Evolutionary conservation across 2,797 vertebrate species (phyloP).

Genomic region (Triplophysa bombifrons): DNA sequence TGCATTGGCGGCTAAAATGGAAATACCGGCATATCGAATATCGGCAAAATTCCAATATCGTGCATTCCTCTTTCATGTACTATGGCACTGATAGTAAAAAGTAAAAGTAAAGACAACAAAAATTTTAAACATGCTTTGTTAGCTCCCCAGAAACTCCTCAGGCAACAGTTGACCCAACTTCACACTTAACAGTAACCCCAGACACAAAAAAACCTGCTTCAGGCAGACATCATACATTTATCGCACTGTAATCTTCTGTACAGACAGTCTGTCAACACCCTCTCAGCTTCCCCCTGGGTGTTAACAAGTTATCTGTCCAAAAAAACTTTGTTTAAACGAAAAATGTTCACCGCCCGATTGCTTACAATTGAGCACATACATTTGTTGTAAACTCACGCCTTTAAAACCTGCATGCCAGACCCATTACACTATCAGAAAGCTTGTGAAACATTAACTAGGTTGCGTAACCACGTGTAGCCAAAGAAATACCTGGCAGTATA

Average conservation of each 20-base stretch:
- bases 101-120: not conserved
- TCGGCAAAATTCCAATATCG: too few relatives aligned
- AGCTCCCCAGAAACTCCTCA: not conserved
- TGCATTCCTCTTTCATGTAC: too few relatives aligned
- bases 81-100: too few relatives aligned
- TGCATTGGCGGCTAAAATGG: too few relatives aligned
- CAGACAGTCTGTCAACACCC: conserved; percentile 16
- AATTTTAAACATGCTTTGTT: not conserved
- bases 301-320: conserved; percentile 4
- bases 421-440: conserved; percentile 32
- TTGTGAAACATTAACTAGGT: conserved; percentile 35
- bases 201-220: too few relatives aligned
- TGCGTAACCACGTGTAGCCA: conserved; percentile 43
- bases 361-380: not conserved
- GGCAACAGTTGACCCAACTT: not conserved
- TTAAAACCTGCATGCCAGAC: conserved; percentile 30
- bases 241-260: not conserved
- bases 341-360: not conserved
- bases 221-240: conserved; percentile 15
- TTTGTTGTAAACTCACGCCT: not conserved
- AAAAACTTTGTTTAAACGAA: not conserved
- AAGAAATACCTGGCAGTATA: conserved; percentile 45
- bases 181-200: not conserved
- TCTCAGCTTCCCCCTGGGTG: not conserved
- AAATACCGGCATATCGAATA: too few relatives aligned